Evolutionary conservation across 2,113 vertebrate species (phyloP).

Genomic region (Scalopus aquaticus): DNA sequence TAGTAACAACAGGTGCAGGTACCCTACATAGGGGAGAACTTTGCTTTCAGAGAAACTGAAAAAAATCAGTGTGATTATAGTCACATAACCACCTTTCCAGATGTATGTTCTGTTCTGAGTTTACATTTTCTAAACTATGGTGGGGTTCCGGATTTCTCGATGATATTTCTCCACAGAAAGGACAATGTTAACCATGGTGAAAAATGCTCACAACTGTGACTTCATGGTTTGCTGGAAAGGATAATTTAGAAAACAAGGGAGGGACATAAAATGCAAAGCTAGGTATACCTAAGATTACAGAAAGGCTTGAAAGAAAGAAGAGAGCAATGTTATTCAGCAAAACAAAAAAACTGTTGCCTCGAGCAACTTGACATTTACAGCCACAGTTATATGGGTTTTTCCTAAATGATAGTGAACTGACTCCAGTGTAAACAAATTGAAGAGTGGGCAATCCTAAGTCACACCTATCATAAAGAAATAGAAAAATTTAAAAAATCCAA

Average conservation of each 20-base stretch:
- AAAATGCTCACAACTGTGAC: neutral
- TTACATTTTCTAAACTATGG: neutral
- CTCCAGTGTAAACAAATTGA: conserved; percentile 19
- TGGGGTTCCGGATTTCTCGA: neutral
- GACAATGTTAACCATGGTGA: neutral
- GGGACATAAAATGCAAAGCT: neutral
- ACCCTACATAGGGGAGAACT: neutral
- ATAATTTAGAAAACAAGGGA: neutral
- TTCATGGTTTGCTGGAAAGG: neutral
- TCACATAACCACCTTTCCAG: neutral
- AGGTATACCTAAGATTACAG: neutral
- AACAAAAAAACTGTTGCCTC: neutral
- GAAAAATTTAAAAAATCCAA: neutral
- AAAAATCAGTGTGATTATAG: neutral
- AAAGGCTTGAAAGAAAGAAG: conserved; percentile 33
- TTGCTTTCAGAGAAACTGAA: neutral
- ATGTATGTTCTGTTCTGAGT: neutral
- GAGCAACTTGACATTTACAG: neutral
- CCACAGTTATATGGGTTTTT: neutral
- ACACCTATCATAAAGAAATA: neutral
- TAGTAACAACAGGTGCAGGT: accelerated
- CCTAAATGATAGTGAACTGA: neutral
- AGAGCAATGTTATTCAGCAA: conserved; percentile 37
- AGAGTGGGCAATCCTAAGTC: conserved; percentile 44
- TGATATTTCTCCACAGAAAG: neutral